Percentiles rank a stretch among this genome's conserved stretches.
phyloP scores from a whole-genome alignment of 64 coral and sea anemone species.

The Platygyra sinensis region DNA sequence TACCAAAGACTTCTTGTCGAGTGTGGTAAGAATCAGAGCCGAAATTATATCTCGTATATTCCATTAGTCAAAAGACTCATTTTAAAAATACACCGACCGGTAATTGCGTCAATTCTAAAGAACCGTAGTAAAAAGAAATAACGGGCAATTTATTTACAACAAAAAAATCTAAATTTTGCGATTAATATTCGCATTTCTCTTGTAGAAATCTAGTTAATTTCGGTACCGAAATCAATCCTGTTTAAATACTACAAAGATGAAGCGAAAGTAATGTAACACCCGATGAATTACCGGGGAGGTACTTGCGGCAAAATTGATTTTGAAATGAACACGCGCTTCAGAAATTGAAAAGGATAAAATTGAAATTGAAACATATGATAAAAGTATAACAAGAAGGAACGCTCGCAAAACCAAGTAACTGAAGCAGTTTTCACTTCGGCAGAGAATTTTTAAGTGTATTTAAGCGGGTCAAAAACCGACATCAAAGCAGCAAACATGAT shows the following conservation, averaged over 20 bases:
- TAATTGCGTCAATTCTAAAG: conserved; percentile 40
- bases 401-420: conserved; percentile 1
- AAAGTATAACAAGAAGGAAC: neutral
- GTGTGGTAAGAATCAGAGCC: conserved; percentile 18
- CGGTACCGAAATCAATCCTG: conserved; percentile 24
- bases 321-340: neutral
- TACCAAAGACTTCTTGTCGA: neutral
- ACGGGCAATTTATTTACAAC: conserved; percentile 39
- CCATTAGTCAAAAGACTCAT: conserved; percentile 34
- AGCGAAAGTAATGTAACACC: conserved; percentile 48
- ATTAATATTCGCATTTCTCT: conserved; percentile 36
- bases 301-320: conserved; percentile 32
- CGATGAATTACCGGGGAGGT: conserved; percentile 22
- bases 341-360: neutral
- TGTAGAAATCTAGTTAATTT: conserved; percentile 35
- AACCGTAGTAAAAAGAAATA: conserved; percentile 14
- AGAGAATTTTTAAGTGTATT: neutral
- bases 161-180: conserved; percentile 30
- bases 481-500: conserved; percentile 19
- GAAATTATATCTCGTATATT: neutral
- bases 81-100: conserved; percentile 13
- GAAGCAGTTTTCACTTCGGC: conserved; percentile 12
- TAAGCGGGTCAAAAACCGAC: conserved; percentile 10
- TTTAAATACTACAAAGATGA: conserved; percentile 32
- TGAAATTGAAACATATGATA: conserved; percentile 15